Conservation (phyloP, 2,797 vertebrate genomes). For the Pyrocephalus nanus region DNA sequence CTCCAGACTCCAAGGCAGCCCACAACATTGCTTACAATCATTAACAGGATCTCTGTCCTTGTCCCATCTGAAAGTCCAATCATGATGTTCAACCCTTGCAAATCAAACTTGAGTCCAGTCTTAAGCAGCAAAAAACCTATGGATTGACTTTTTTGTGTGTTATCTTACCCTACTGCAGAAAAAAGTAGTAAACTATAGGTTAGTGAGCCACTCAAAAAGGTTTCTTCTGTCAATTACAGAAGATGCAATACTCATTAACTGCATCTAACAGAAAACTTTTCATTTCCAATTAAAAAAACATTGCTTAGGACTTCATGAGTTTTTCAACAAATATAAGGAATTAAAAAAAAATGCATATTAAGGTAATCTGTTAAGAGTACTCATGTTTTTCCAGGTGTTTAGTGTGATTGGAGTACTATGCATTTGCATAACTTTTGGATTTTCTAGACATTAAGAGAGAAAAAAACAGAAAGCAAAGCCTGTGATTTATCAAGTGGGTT, state of each 20-base stretch:
- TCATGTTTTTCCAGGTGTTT: conserved; percentile 65
- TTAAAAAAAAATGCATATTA: conserved; percentile 26
- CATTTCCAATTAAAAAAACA: conserved; percentile 32
- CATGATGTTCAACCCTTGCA: not conserved
- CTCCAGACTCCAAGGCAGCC: not conserved
- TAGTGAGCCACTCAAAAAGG: not conserved
- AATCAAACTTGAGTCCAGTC: not conserved
- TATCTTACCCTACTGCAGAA: not conserved
- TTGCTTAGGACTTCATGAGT: not conserved
- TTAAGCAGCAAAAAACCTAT: not conserved
- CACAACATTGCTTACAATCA: not conserved
- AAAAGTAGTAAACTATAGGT: not conserved
- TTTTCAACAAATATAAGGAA: conserved; percentile 54
- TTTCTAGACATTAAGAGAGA: conserved; percentile 45
- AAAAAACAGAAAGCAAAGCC: conserved; percentile 48
- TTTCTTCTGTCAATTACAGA: not conserved
- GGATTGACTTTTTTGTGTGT: not conserved
- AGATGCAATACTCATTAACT: not conserved
- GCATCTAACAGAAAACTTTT: not conserved
- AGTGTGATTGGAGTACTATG: conserved; percentile 58
- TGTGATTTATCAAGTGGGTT: conserved; percentile 70
- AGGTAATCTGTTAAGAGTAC: conserved; percentile 60
- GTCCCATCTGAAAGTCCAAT: not conserved
- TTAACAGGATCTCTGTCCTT: not conserved
- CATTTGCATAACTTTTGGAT: conserved; percentile 69